Percentiles rank a stretch among this genome's conserved stretches.
These are phyloP conservation scores for Zingel zingel DNA, from an alignment of 2,113 vertebrate genomes.

Conservation along the genomic window DNA sequence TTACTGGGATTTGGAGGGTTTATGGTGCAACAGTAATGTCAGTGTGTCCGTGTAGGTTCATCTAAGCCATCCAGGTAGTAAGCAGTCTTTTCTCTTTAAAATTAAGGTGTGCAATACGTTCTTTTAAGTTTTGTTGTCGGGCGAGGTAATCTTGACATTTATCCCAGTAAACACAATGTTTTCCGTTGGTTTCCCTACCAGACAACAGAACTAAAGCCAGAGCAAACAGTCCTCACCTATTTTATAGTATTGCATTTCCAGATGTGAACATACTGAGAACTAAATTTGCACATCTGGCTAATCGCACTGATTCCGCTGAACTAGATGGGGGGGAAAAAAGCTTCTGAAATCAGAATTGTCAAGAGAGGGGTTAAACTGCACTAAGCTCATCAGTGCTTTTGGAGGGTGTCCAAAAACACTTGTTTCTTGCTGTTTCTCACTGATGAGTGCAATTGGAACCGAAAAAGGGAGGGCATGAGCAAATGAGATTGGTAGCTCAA, in stretches of 20 bases:
- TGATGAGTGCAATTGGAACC: neutral
- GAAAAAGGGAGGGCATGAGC: neutral
- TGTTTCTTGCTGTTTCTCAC: neutral
- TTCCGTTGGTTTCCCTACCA: neutral
- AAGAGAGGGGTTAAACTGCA: constrained; percentile 11
- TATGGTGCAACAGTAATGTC: neutral
- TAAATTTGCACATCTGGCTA: neutral
- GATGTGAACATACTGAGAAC: neutral
- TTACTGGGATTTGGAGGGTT: neutral
- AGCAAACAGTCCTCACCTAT: neutral
- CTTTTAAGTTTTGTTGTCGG: neutral
- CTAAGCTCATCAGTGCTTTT: constrained; percentile 11
- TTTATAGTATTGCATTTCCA: neutral
- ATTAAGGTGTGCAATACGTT: neutral
- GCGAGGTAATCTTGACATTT: neutral
- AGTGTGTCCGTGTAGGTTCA: neutral
- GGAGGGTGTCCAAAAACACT: constrained; percentile 13
- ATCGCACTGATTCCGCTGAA: neutral
- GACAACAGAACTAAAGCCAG: neutral
- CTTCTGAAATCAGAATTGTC: neutral
- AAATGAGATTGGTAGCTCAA: neutral
- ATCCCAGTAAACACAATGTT: too few species aligned
- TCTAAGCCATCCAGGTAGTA: neutral
- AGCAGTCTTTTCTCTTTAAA: neutral
- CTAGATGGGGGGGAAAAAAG: too few species aligned